These are phyloP conservation scores for Tanaodytes sp. DNA, from an alignment of 2,888 invertebrate species.

Conservation along the genomic window DNA sequence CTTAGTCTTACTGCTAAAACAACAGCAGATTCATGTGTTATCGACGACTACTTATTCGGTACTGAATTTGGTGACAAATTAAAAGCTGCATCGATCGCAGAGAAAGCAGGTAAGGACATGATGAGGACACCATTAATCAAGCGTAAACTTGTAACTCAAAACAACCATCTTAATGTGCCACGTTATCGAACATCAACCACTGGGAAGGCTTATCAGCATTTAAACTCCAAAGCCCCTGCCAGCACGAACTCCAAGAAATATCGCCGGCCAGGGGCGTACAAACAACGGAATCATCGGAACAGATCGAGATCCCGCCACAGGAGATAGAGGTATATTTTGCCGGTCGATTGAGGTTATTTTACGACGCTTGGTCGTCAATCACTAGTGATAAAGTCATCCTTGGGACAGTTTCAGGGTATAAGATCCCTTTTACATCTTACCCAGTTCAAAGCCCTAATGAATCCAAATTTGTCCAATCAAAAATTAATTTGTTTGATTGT, in stretches of 20 bases:
- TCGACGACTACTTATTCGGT: not conserved
- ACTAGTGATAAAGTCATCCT: not conserved
- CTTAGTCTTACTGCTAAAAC: not conserved
- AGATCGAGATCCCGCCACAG: not conserved
- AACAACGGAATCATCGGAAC: not conserved
- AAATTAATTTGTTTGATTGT: too few species aligned
- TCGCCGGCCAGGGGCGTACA: not conserved
- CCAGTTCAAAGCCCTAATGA: too few species aligned
- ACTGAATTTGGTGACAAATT: constrained; percentile 18
- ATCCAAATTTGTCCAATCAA: too few species aligned
- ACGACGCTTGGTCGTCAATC: not conserved
- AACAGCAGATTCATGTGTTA: not conserved
- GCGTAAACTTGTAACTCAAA: not conserved
- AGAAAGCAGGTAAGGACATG: constrained; percentile 16
- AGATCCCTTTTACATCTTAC: too few species aligned
- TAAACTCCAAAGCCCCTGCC: not conserved
- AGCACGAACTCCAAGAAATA: not conserved
- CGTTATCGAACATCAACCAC: not conserved
- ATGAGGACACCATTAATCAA: too few species aligned
- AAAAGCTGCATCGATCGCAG: constrained; percentile 1
- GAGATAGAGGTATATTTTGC: not conserved
- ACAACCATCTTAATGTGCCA: too few species aligned
- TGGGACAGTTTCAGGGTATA: too few species aligned
- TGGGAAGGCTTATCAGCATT: too few species aligned
- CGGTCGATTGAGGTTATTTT: not conserved